These are phyloP conservation scores for Neodiprion lecontei DNA, from an alignment of 1,140 invertebrate genomes.

Conservation along the genomic window DNA sequence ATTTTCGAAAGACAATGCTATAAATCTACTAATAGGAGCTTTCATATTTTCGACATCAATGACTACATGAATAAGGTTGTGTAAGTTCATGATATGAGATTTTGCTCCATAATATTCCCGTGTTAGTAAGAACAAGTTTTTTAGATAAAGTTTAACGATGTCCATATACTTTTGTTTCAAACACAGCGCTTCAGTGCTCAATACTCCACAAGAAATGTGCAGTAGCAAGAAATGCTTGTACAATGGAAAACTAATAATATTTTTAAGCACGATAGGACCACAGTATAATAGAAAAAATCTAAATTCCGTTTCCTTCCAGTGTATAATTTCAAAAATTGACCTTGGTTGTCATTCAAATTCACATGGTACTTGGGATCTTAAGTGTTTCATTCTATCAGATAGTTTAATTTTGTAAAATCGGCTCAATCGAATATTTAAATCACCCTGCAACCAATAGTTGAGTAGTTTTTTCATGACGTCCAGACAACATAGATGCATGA, in stretches of 20 bases:
- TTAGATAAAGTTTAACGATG: conserved; percentile 11
- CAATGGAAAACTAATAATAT: conserved; percentile 14
- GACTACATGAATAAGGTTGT: conserved; percentile 25
- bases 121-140: conserved; percentile 20
- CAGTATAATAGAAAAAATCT: conserved; percentile 27
- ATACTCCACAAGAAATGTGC: conserved; percentile 22
- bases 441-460: conserved; percentile 14
- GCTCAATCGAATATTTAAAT: neutral
- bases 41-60: conserved; percentile 24
- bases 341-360: conserved; percentile 24
- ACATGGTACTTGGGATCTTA: conserved; percentile 13
- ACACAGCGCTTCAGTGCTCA: neutral
- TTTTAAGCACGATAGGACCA: conserved; percentile 17
- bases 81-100: conserved; percentile 23
- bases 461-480: conserved; percentile 23
- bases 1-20: conserved; percentile 28
- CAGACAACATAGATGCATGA: conserved; percentile 24
- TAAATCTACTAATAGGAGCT: conserved; percentile 14
- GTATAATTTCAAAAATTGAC: conserved; percentile 20
- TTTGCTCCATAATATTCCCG: conserved; percentile 17
- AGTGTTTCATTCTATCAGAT: conserved; percentile 10
- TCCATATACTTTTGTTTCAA: neutral
- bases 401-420: conserved; percentile 11
- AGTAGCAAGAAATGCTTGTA: conserved; percentile 29
- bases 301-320: conserved; percentile 31